Conservation (phyloP, 1,140 invertebrate species). For the Chlorops oryzae region DNA sequence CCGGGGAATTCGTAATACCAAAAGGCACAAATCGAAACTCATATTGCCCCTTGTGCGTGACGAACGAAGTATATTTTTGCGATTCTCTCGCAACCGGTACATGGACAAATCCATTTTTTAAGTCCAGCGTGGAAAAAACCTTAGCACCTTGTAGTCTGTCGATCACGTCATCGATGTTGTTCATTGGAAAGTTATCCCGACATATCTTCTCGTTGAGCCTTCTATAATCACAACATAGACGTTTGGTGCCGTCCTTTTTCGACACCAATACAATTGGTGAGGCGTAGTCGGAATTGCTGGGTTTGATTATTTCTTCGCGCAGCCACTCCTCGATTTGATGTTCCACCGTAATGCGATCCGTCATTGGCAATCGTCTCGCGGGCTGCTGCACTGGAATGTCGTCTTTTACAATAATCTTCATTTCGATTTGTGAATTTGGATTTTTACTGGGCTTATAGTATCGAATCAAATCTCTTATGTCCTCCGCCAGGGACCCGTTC, state of each 20-base stretch:
- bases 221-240: constrained; percentile 15
- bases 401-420: constrained; percentile 1
- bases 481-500: too few species aligned
- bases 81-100: constrained; percentile 32
- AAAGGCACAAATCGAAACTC: constrained; percentile 49
- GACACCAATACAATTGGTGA: too few species aligned
- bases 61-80: constrained; percentile 41
- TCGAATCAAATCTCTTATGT: too few species aligned
- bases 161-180: constrained; percentile 30
- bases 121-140: constrained; percentile 49
- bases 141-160: constrained; percentile 17
- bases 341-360: not conserved
- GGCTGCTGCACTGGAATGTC: not conserved
- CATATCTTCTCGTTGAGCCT: constrained; percentile 3
- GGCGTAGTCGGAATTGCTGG: constrained; percentile 1
- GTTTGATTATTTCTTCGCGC: not conserved
- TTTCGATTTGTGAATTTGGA: too few species aligned
- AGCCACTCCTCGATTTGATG: not conserved
- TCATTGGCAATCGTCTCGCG: not conserved
- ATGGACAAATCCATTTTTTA: constrained; percentile 46
- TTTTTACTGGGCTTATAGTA: not conserved
- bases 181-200: constrained; percentile 16
- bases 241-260: too few species aligned
- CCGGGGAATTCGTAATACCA: constrained; percentile 46
- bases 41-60: constrained; percentile 46